Evolutionary conservation across 2,797 vertebrate species (phyloP), one percentile per base, ranked within the genome.

Genomic region (Melanotaenia nigrans): DNA sequence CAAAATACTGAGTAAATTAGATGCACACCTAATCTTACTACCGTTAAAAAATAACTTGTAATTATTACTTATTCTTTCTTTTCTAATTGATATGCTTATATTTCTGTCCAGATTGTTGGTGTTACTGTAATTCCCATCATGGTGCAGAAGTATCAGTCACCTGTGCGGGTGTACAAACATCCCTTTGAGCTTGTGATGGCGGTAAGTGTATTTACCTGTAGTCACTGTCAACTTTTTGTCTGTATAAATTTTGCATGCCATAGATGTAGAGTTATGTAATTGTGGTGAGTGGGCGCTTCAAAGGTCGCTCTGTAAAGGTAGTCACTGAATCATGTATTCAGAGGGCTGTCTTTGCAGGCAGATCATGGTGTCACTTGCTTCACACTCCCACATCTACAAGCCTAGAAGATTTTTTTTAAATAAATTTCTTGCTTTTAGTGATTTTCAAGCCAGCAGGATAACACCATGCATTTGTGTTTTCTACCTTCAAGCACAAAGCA

Each of bases 101-200:
- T 79, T 72, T 73, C 4, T 73, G 32, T 71, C 47, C 79, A 94
- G 94, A 89, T 90, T 72, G 88, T 85, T 54, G 85, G 78, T 68
- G 81, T 86, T 32, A 53, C 71, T 35, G 53, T 70, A 64, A 75
- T 77, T 57, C 64, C 84, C 90, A 88, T 74, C 84, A 99, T 99
- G 98, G 98, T 99, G 93, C 97, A 99, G 93, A 98, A 98, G 82
- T 99, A 99, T 88, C 97, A 98, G 89, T 99, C 97, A 32, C 98
- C 97, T 1, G 96, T 99, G 66, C 94, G 97, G 77, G 95, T 99
- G 88, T 99, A 99, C 94, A 99, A 99, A 89, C 95, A 97, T 66
- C 96, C 97, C 0, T 99, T 99, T 53, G 97, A 99, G 87, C 93
- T 99, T 75, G 97, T 99, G 87, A 99, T 99, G 98, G 95, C 95